A percentile compares a stretch with the other conserved stretches of the same genome.
Evolutionary conservation across 2,888 invertebrate species (phyloP).

Genomic region (Drosophila putrida): DNA sequence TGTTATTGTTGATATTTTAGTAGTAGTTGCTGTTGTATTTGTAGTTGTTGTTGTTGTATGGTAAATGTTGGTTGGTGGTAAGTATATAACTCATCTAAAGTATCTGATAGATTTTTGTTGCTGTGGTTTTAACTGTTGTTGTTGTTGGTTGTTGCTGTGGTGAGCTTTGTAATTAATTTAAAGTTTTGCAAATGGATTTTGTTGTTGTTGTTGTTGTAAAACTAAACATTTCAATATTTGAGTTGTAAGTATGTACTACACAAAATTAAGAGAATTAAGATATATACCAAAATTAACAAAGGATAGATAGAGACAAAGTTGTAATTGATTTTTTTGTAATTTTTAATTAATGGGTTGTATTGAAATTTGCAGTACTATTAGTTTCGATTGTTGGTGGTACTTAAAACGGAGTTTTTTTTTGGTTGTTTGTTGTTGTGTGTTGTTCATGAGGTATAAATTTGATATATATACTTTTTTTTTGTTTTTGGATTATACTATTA

Average conservation of each 20-base stretch:
- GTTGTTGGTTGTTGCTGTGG: conserved; percentile 28
- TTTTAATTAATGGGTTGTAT: conserved; percentile 1
- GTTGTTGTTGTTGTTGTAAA: conserved; percentile 34
- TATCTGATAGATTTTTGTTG: conserved; percentile 26
- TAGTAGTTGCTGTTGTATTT: conserved; percentile 15
- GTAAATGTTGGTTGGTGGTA: conserved; percentile 35
- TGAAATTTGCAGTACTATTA: conserved; percentile 34
- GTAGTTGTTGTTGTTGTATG: conserved; percentile 25
- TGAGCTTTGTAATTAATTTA: conserved; percentile 26
- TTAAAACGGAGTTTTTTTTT: conserved; percentile 47
- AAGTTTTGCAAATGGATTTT: conserved; percentile 28
- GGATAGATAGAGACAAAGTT: conserved; percentile 40
- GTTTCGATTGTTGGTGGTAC: conserved; percentile 36
- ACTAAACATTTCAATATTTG: conserved; percentile 39
- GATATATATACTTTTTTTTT: conserved; percentile 26
- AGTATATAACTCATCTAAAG: conserved; percentile 42
- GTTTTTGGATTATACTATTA: conserved; percentile 44
- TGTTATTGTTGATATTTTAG: not conserved
- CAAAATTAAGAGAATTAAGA: conserved; percentile 53
- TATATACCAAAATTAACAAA: conserved; percentile 24
- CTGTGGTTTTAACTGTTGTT: conserved; percentile 21
- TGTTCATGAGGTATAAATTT: conserved; percentile 44
- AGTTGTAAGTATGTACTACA: conserved; percentile 49
- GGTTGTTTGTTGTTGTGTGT: conserved; percentile 42
- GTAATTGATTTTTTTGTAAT: conserved; percentile 2